Evolutionary conservation across 2,113 vertebrate species (phyloP).

Genomic region (Indicator indicator): DNA sequence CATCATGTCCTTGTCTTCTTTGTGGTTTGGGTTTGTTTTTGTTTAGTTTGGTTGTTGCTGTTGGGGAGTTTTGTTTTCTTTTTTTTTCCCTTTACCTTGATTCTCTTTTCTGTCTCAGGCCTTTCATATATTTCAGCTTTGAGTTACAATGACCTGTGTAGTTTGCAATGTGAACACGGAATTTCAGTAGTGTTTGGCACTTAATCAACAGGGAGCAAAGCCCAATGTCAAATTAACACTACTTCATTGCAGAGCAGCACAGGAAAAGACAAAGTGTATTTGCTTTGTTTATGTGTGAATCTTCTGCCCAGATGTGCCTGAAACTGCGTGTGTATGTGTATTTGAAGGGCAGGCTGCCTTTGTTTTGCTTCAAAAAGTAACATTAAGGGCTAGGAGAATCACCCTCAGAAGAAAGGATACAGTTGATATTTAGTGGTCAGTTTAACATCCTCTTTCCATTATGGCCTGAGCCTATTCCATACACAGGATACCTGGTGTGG

Average conservation of each 20-base stretch:
- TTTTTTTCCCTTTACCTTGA: not conserved
- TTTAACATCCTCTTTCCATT: not conserved
- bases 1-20: not conserved
- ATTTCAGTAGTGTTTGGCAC: not conserved
- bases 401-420: not conserved
- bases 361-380: not conserved
- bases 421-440: not conserved
- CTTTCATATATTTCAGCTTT: not conserved
- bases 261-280: not conserved
- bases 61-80: not conserved
- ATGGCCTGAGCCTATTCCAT: too few species aligned
- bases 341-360: not conserved
- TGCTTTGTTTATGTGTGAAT: not conserved
- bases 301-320: not conserved
- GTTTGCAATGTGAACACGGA: not conserved
- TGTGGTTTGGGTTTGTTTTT: not conserved
- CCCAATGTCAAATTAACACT: not conserved
- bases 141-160: not conserved
- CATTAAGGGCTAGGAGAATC: not conserved
- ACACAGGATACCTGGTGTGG: rapidly evolving
- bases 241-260: not conserved
- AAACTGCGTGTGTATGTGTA: rapidly evolving
- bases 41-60: too few species aligned
- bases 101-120: not conserved
- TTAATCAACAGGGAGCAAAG: not conserved